phyloP scores from a whole-genome alignment of 2,888 invertebrate species.

The Drosophila falleni region DNA sequence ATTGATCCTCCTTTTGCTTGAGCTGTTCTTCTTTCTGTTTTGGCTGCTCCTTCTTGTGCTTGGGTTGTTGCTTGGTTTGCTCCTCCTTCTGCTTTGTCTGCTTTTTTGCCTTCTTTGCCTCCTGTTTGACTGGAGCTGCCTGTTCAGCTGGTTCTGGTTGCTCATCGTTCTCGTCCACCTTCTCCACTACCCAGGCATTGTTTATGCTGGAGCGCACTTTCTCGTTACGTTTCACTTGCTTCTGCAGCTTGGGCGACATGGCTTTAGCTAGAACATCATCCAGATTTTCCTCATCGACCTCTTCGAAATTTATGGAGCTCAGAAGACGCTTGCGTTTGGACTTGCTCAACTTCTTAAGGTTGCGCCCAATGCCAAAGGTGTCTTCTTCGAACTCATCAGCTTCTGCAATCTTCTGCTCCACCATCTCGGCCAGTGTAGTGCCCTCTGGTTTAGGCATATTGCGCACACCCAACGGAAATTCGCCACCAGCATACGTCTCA shows the following conservation, averaged over 20 bases:
- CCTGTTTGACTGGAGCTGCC: slow-evolving; percentile 9
- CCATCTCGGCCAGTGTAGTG: slow-evolving; percentile 70
- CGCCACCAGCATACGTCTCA: slow-evolving; percentile 87
- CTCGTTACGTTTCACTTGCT: slow-evolving; percentile 73
- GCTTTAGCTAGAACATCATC: slow-evolving; percentile 78
- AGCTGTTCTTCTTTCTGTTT: slow-evolving; percentile 13
- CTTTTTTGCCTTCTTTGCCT: slow-evolving; percentile 40
- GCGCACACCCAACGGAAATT: slow-evolving; percentile 89
- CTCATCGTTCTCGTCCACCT: slow-evolving; percentile 49
- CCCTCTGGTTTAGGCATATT: slow-evolving; percentile 85
- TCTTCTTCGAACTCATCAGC: slow-evolving; percentile 87
- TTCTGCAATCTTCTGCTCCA: slow-evolving; percentile 83
- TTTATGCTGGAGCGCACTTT: slow-evolving; percentile 66
- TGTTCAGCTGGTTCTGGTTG: slow-evolving; percentile 12
- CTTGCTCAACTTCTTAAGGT: slow-evolving; percentile 86
- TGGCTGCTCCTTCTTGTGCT: slow-evolving; percentile 5
- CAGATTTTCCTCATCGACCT: slow-evolving; percentile 82
- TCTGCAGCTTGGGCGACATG: slow-evolving; percentile 72
- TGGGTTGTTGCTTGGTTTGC: background rate
- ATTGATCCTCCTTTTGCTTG: slow-evolving; percentile 24
- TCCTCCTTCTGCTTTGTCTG: slow-evolving; percentile 12
- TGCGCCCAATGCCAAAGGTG: slow-evolving; percentile 83
- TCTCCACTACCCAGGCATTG: slow-evolving; percentile 77
- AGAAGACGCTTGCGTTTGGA: slow-evolving; percentile 83
- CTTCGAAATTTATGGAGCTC: slow-evolving; percentile 78